Conservation (phyloP, 2,888 invertebrate species). For the Limnephilus marmoratus region DNA sequence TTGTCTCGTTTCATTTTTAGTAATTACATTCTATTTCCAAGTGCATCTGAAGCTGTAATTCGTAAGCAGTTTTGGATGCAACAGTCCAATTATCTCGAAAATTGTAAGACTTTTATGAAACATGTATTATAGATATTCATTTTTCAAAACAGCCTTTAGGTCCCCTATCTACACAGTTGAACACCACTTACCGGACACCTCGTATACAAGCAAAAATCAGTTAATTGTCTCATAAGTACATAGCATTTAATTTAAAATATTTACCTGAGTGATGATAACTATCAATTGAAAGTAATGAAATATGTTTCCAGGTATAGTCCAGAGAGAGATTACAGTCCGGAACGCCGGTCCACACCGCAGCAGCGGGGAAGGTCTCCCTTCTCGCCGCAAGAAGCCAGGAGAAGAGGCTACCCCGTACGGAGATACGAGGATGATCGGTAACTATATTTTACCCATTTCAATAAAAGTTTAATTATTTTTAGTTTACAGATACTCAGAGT, state of each 20-base stretch:
- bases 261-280: neutral
- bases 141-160: too few relatives aligned
- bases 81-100: too few relatives aligned
- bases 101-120: too few relatives aligned
- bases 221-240: neutral
- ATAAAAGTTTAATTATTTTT: neutral
- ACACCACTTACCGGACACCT: too few relatives aligned
- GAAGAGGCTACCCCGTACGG: constrained; percentile 58
- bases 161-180: too few relatives aligned
- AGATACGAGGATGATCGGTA: constrained; percentile 64
- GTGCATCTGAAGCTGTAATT: too few relatives aligned
- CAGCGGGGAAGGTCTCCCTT: constrained; percentile 63
- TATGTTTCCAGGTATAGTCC: constrained; percentile 59
- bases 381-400: constrained; percentile 58
- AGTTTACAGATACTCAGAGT: neutral
- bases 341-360: constrained; percentile 48
- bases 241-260: neutral
- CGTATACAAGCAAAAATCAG: neutral
- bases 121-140: too few relatives aligned
- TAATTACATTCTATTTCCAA: too few relatives aligned
- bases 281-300: neutral
- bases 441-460: neutral
- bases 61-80: too few relatives aligned
- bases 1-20: too few relatives aligned
- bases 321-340: constrained; percentile 61